Evolutionary conservation across 2,797 vertebrate species (phyloP), one percentile per base, ranked within the genome.

Genomic region (Ambastaia sidthimunki): DNA sequence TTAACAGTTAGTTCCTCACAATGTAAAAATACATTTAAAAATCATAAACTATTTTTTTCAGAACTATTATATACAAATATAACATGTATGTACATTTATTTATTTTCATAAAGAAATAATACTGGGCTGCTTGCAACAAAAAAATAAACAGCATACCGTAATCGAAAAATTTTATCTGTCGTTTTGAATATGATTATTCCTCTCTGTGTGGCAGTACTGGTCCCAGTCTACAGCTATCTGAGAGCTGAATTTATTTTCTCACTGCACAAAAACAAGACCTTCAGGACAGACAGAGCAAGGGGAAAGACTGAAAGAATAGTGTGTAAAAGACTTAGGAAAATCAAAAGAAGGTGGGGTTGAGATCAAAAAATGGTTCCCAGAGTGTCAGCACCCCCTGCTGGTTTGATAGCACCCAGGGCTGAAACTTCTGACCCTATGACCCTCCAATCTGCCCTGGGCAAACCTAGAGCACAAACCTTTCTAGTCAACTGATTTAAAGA

Each of bases 341-440:
- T 9, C 41, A 0, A 44, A 7, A 11, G 41, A 44, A 44, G 10
- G 76, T 82, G 87, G 86, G 78, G 70, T 74, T 28, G 47, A 54
- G 0, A 60, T 71, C 9, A 78, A 63, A 83, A 85, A 84, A 86
- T 84, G 83, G 92, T 96, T 93, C 82, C 91, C 92, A 91, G 95
- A 93, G 89, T 95, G 94, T 92, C 96, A 96, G 95, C 96, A 96
- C 96, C 97, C 96, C 96, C 97, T 98, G 94, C 96, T 97, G 97
- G 96, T 89, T 93, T 89, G 84, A 87, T 81, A 85, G 79, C 86
- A 90, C 87, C 83, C 86, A 25, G 80, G 70, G 85, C 88, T 83
- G 69, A 74, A 84, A 54, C 84, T 73, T 79, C 77, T 89, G 87
- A 85, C 89, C 88, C 86, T 67, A 15, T 76, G 74, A 85, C 89